Percentiles rank a stretch among this genome's conserved stretches.
These are phyloP conservation scores for Silurus asotus DNA, from an alignment of 2,113 vertebrate genomes.

Conservation along the genomic window DNA sequence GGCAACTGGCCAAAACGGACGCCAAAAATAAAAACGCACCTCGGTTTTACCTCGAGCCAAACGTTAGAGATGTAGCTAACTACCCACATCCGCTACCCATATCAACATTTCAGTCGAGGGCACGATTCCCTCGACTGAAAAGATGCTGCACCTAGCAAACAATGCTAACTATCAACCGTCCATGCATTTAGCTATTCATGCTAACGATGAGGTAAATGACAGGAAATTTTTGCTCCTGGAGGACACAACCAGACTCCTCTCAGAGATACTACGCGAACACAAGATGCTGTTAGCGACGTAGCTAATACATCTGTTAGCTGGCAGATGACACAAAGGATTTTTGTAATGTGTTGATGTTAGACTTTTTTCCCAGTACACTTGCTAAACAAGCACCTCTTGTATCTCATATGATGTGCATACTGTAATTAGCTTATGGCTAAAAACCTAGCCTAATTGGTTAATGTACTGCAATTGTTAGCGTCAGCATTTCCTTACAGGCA, in stretches of 20 bases:
- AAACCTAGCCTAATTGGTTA: neutral
- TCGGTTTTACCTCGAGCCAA: neutral
- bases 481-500: no score
- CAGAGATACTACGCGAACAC: neutral
- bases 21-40: neutral
- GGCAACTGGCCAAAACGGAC: constrained; percentile 3
- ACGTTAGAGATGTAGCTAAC: neutral
- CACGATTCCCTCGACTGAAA: no score
- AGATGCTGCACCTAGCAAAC: neutral
- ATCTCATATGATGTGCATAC: neutral
- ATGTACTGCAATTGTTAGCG: no score
- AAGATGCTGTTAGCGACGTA: neutral
- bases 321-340: neutral
- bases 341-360: neutral
- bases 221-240: no score
- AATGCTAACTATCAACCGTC: neutral
- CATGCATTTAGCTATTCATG: neutral
- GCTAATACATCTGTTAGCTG: neutral
- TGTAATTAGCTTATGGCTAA: neutral
- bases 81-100: neutral
- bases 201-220: no score
- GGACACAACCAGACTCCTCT: neutral
- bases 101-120: no score
- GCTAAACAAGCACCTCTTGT: neutral
- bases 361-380: neutral